Evolutionary conservation across 2,888 invertebrate genomes (phyloP), one percentile per base, ranked within the genome.

Genomic region (Gryllus longicercus): DNA sequence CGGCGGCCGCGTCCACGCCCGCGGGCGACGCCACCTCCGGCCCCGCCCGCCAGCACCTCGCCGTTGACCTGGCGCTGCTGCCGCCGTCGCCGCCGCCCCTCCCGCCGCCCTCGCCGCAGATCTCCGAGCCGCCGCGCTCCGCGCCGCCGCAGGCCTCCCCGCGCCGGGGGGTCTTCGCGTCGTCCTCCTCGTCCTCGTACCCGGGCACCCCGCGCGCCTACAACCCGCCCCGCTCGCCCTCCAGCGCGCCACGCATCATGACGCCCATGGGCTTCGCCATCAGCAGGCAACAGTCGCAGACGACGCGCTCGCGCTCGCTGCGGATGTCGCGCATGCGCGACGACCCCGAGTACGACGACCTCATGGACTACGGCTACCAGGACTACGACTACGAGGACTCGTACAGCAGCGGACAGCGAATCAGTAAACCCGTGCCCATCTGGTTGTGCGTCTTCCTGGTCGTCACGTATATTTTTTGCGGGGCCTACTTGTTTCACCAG

Each of bases 381-480:
- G 89, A 90, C 80, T 81, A 81, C 83, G 92, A 91, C 82, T 90
- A 90, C 23, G 92, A 91, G 83, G 90, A 89, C n/a, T 83, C 80
- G 83, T 77, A 77, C 84, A 78, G 84, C 84, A 76, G 84, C 84
- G 77, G 90, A 90, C 83, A 89, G 90, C 80, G 91, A 91, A 76
- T 91, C 86, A 86, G 77, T 88, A 88, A 78, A 84, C 95, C 95
- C 0, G 96, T 96, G 11, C 96, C 96, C 1, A 96, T 96, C 85
- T 95, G 95, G 95, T 87, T 96, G 81, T 96, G 96, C 86, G 94
- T 96, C 80, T 93, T 94, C 84, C 90, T 96, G 77, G 96, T 96
- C 49, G 92, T 96, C 49, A 94, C 95, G 81, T 97, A 97, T 88
- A 96, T 97, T 84, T 90, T 96, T 80, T 95, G 94, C 0, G 96